Evolutionary conservation across 1,140 invertebrate genomes (phyloP).

Genomic region (Wasmannia auropunctata): DNA sequence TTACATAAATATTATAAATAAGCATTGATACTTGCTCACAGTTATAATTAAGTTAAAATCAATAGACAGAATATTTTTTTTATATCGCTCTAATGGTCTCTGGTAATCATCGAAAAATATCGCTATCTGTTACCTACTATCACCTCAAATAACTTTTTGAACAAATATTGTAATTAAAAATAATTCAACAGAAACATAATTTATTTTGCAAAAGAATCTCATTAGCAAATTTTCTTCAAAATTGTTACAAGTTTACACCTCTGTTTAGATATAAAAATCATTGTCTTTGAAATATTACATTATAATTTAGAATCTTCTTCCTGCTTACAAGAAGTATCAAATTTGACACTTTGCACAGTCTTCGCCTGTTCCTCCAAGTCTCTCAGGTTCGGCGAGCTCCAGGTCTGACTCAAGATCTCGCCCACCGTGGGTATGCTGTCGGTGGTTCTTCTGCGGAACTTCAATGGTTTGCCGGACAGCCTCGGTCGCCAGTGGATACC

Average conservation of each 20-base stretch:
- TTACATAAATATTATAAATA: not conserved
- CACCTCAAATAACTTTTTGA: not conserved
- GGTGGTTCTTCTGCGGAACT: constrained; percentile 64
- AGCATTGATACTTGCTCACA: not conserved
- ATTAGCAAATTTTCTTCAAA: not conserved
- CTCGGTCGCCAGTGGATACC: constrained; percentile 72
- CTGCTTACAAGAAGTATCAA: not conserved
- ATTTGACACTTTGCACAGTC: not conserved
- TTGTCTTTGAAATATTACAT: not conserved
- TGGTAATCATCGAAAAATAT: not conserved
- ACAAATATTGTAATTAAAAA: not conserved
- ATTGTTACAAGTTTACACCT: not conserved
- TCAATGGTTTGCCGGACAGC: constrained; percentile 34
- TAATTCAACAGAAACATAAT: not conserved
- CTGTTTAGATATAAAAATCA: not conserved
- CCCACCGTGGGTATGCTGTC: constrained; percentile 68
- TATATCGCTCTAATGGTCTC: too few species aligned
- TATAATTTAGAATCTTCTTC: constrained; percentile 25
- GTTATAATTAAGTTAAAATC: not conserved
- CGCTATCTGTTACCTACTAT: not conserved
- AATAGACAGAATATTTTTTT: not conserved
- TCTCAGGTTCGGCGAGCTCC: constrained; percentile 72
- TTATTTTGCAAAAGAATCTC: not conserved
- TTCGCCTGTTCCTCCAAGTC: constrained; percentile 51
- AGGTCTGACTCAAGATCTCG: constrained; percentile 60